These are phyloP conservation scores for Tanypteryx hageni DNA, from an alignment of 2,888 invertebrate genomes.

Conservation along the genomic window DNA sequence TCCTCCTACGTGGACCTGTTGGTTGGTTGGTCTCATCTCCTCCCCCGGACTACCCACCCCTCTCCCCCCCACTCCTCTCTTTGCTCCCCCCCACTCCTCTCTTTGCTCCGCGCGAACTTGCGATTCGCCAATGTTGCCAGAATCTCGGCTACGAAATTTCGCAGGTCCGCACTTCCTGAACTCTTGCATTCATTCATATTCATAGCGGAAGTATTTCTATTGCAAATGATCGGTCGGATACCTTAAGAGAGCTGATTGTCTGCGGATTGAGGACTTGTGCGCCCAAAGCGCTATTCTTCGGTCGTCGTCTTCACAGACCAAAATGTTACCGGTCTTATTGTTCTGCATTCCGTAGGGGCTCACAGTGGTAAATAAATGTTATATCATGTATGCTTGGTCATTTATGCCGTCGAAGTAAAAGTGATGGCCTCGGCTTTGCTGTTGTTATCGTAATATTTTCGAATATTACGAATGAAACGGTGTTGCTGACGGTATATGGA, in stretches of 20 bases:
- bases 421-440: too few relatives aligned
- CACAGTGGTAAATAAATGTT: too few relatives aligned
- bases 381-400: too few relatives aligned
- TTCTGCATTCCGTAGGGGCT: too few relatives aligned
- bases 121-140: conserved; percentile 62
- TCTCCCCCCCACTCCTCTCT: background rate
- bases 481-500: too few relatives aligned
- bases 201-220: background rate
- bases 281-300: too few relatives aligned
- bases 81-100: conserved; percentile 23
- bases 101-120: conserved; percentile 44
- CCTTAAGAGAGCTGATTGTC: background rate
- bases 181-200: background rate
- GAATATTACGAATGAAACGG: too few relatives aligned
- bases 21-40: conserved; percentile 39
- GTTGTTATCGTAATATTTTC: too few relatives aligned
- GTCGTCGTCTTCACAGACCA: background rate
- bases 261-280: background rate
- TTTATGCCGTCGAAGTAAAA: too few relatives aligned
- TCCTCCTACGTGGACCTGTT: conserved; percentile 50
- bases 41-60: background rate
- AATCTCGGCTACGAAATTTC: conserved; percentile 40
- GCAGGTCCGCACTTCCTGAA: background rate
- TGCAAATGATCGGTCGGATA: background rate
- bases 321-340: background rate